These are phyloP conservation scores for Ips typographus DNA, from an alignment of 1,140 invertebrate species.

Conservation along the genomic window DNA sequence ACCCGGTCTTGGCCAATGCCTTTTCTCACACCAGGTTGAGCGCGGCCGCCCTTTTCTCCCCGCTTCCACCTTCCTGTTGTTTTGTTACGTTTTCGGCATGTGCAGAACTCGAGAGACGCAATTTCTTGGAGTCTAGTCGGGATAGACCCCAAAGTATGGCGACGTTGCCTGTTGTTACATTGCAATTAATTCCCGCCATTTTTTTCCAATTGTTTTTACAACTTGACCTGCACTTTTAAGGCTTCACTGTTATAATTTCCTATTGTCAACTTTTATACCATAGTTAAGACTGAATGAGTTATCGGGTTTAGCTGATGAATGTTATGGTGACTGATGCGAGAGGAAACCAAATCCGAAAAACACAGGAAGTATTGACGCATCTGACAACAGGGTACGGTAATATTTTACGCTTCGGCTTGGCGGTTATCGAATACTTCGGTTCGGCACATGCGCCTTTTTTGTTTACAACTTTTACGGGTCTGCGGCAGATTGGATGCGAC, in stretches of 20 bases:
- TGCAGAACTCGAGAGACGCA: slow-evolving; percentile 2
- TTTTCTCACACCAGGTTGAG: slow-evolving; percentile 16
- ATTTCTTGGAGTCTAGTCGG: slow-evolving; percentile 4
- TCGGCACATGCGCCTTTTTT: slow-evolving; percentile 51
- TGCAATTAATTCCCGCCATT: neutral
- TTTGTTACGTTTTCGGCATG: neutral
- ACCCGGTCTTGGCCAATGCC: slow-evolving; percentile 14
- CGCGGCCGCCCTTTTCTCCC: slow-evolving; percentile 6
- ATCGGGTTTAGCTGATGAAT: too few relatives aligned
- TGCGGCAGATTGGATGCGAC: slow-evolving; percentile 40
- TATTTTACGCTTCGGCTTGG: slow-evolving; percentile 29
- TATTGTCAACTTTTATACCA: too few relatives aligned
- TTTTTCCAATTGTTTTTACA: neutral
- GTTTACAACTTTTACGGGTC: slow-evolving; percentile 51
- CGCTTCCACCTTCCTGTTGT: slow-evolving; percentile 6
- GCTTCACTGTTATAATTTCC: too few relatives aligned
- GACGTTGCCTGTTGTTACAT: neutral
- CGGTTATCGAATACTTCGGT: slow-evolving; percentile 47
- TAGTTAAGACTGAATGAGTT: too few relatives aligned
- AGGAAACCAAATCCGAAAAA: too few relatives aligned
- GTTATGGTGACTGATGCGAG: too few relatives aligned
- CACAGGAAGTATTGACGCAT: neutral
- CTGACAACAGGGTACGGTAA: slow-evolving; percentile 17
- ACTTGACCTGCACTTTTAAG: too few relatives aligned
- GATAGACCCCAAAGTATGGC: slow-evolving; percentile 2